phyloP scores from a whole-genome alignment of 2,888 invertebrate genomes.

The Xanthia togata region DNA sequence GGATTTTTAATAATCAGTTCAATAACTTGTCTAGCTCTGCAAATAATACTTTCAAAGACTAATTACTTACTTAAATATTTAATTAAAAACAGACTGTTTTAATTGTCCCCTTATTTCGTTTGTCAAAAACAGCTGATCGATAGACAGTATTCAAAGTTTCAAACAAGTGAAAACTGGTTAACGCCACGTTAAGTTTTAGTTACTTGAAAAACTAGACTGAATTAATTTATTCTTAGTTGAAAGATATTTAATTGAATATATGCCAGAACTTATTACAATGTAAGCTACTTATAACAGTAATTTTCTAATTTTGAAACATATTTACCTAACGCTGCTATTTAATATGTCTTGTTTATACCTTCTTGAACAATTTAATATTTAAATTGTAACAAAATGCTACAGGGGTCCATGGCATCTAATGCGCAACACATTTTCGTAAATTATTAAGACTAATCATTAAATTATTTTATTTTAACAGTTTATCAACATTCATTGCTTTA shows the following conservation, averaged over 20 bases:
- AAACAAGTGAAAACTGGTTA: constrained; percentile 33
- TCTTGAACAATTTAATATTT: constrained; percentile 4
- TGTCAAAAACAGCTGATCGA: constrained; percentile 47
- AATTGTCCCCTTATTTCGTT: constrained; percentile 7
- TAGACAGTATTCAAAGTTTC: constrained; percentile 31
- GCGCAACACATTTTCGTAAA: too few species aligned
- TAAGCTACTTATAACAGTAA: not conserved
- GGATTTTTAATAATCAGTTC: constrained; percentile 4
- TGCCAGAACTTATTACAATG: constrained; percentile 25
- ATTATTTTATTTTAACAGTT: too few species aligned
- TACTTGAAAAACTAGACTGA: constrained; percentile 26
- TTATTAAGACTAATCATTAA: too few species aligned
- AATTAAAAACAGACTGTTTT: not conserved
- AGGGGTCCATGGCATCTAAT: not conserved
- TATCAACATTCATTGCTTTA: too few species aligned
- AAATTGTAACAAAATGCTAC: not conserved
- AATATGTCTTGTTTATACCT: constrained; percentile 6
- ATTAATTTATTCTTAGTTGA: constrained; percentile 23
- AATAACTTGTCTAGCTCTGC: not conserved
- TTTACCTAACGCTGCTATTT: not conserved
- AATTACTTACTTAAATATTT: constrained; percentile 9
- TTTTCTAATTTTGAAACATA: constrained; percentile 12
- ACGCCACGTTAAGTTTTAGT: constrained; percentile 6
- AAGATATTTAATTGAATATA: constrained; percentile 27
- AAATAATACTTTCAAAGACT: not conserved